Evolutionary conservation across 2,113 vertebrate genomes (phyloP), one percentile per base, ranked within the genome.

Genomic region (Pleuronectes platessa): DNA sequence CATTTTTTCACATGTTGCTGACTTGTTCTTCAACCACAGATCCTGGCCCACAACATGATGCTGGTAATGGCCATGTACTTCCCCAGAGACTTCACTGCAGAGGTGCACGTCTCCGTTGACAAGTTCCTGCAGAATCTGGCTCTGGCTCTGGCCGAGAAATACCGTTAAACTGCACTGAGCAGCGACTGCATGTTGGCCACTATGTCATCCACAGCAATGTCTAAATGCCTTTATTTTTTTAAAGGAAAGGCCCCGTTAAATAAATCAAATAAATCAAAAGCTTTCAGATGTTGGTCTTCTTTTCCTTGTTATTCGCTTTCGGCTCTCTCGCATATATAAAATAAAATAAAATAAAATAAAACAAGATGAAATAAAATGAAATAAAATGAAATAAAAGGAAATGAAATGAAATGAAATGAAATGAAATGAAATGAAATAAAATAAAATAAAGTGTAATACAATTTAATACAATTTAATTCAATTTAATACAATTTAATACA

Each of bases 21-120:
- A 51, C 15, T 18, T 31, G 31, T 31, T 51, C 18, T 27, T 69
- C 3, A 26, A 9, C 70, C 4, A 5, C 26, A 92, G 90, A 73
- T 92, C 49, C 88, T 96, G 87, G 61, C 79, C 71, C 94, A 95
- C 12, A 92, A 86, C 90, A 71, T 97, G 73, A 80, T 94, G 63
- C 91, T 96, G 79, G 93, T 90, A 31, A 9, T 95, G 80, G 93
- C 94, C 61, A 0, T 0, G 37, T 86, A 78, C 86, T 72, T 83
- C 75, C 84, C 90, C 0, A 18, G 0, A 0, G 76, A 86, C 0
- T 83, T 86, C 73, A 80, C 73, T 20, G 60, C 84, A 10, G 76
- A 80, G n/a, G 71, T 80, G n/a, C 80, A 86, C 2, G 20, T 83
- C 13, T 35, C 80, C 3, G 1, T 80, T 5, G 84, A 86, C 18